A percentile compares a stretch with the other conserved stretches of the same genome.
These are phyloP conservation scores for Cossypha caffra DNA, from an alignment of 2,797 vertebrate genomes.

Conservation along the genomic window DNA sequence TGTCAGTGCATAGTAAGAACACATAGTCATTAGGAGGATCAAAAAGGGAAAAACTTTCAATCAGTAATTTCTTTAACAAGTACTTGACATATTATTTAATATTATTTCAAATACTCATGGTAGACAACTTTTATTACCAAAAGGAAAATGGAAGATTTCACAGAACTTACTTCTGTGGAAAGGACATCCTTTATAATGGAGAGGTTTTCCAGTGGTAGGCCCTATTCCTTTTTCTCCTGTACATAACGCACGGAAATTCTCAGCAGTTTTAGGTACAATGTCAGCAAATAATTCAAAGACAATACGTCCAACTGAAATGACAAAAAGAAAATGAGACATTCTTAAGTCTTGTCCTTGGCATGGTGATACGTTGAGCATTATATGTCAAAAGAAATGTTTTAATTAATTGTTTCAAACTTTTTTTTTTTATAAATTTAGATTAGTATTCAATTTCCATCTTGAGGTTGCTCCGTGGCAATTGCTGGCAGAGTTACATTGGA, in stretches of 20 bases:
- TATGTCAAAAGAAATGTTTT: not conserved
- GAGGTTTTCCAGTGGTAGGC: constrained; percentile 87
- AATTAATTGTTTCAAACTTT: not conserved
- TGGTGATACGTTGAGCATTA: fast-evolving
- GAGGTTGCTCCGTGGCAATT: not conserved
- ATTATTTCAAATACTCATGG: not conserved
- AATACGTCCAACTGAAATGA: constrained; percentile 85
- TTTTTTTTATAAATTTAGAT: not conserved
- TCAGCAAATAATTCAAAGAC: constrained; percentile 94
- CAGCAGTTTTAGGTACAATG: constrained; percentile 91
- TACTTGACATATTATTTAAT: not conserved
- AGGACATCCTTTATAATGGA: constrained; percentile 96
- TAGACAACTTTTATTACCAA: not conserved
- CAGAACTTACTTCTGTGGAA: constrained; percentile 91
- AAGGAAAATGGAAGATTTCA: not conserved
- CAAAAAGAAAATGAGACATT: not conserved
- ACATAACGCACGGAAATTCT: constrained; percentile 95
- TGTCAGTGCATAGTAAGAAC: not conserved
- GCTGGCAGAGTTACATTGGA: not conserved
- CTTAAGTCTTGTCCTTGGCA: not conserved
- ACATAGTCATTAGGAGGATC: not conserved
- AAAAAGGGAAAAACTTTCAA: not conserved
- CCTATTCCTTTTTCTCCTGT: constrained; percentile 94
- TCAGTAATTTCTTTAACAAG: not conserved
- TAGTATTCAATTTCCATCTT: not conserved